Conservation (phyloP, 1,140 invertebrate genomes). For the Drosophila novamexicana region DNA sequence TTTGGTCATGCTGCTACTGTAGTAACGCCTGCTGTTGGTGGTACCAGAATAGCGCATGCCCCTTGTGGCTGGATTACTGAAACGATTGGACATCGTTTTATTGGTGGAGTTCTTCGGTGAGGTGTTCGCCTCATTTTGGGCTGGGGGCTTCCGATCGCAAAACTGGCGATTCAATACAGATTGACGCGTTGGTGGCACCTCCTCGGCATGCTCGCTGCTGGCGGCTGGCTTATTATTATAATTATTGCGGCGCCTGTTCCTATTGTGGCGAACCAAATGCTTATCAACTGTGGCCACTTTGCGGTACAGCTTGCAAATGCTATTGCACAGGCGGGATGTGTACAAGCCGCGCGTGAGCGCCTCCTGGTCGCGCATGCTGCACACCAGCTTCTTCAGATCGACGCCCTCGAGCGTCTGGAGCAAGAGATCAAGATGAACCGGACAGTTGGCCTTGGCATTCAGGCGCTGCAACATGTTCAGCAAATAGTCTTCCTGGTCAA, state of each 20-base stretch:
- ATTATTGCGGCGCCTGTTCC: not conserved
- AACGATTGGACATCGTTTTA: too few relatives aligned
- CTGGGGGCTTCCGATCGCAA: not conserved
- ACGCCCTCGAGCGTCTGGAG: conserved; percentile 21
- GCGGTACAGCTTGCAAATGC: conserved; percentile 36
- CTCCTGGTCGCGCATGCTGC: conserved; percentile 42
- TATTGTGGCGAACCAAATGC: not conserved
- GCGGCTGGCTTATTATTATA: not conserved
- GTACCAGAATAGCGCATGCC: too few relatives aligned
- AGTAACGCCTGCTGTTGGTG: too few relatives aligned
- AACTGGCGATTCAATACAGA: not conserved
- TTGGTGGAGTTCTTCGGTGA: not conserved
- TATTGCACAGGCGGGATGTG: conserved; percentile 26
- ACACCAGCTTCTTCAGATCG: conserved; percentile 48
- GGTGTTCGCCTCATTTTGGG: not conserved
- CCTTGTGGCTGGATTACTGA: too few relatives aligned
- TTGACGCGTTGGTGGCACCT: not conserved
- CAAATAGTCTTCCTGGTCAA: conserved; percentile 37
- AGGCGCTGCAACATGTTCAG: conserved; percentile 38
- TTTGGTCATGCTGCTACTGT: too few relatives aligned
- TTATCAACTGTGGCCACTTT: conserved; percentile 40
- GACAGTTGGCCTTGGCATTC: conserved; percentile 21
- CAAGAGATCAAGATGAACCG: conserved; percentile 37
- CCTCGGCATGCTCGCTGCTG: not conserved
- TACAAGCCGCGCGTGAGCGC: conserved; percentile 3